Base-by-base conservation (phyloP, 1,140 invertebrate species). In the Nixonia krombeini region DNA sequence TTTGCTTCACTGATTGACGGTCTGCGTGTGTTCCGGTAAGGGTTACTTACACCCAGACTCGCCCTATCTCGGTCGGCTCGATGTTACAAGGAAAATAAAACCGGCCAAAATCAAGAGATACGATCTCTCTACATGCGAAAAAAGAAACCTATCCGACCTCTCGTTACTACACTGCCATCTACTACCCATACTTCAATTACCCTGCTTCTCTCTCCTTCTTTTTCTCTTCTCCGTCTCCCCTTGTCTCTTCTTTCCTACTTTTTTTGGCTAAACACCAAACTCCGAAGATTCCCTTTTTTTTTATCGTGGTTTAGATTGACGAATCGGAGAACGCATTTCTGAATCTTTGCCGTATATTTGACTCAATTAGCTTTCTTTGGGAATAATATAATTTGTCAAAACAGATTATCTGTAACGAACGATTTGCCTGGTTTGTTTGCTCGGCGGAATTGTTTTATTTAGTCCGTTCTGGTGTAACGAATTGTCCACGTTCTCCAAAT, bases 1-100 rank as follows among this genome's bases (percentile, higher is more conserved):
- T 52, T 61, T 57, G 12, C 53, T 13, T 5, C 63, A 58, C 55
- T 42, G 61, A 74, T 63, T 53, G 51, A 28, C 26, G 25, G 40
- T 45, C 21, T 44, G 33, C 37, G 35, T 51, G 35, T 21, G 10
- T n/a, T 40, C 16, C 10, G 1, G 18, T 40, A 40, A 23, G 17
- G 17, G 37, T 21, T 40, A 9, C 37, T 40, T 40, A 23, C 37
- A 40, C 37, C 17, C 15, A 18, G 37, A 40, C 18, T 13, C 18
- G 13, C 2, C 13, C 37, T 4, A 26, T 12, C 21, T 18, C 3
- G 5, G 8, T 9, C 46, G 16, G n/a, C 46, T 35, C 28, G 46
- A 45, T 9, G 42, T 15, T 45, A 51, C 53, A 72, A 73, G 64
- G 47, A 64, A 57, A 68, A 70, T 67, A 21, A 45, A 62, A 42